Conservation (phyloP, 2,888 invertebrate genomes). For the Chrysotoxum bicinctum region DNA sequence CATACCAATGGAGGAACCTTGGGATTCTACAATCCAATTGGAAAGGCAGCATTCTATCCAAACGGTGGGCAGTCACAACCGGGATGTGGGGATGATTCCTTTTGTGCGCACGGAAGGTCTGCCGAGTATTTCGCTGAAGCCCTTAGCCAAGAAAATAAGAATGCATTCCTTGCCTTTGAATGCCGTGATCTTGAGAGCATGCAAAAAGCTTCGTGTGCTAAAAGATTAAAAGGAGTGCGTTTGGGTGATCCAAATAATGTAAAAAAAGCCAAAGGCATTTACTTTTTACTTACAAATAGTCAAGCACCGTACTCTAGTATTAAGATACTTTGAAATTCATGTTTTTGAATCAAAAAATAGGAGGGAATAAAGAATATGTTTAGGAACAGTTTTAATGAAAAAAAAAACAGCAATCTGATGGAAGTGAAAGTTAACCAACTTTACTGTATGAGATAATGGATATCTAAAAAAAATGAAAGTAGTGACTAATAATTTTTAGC, state of each 20-base stretch:
- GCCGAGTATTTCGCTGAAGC: slow-evolving; percentile 80
- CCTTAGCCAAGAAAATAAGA: slow-evolving; percentile 53
- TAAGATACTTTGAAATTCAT: background rate
- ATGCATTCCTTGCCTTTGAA: slow-evolving; percentile 20
- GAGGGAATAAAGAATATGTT: slow-evolving; percentile 19
- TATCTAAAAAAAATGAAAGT: too few relatives aligned
- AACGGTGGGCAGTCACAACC: slow-evolving; percentile 83
- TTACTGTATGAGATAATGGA: too few relatives aligned
- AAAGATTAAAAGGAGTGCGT: background rate
- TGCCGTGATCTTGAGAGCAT: slow-evolving; percentile 39
- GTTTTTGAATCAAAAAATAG: background rate
- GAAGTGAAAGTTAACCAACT: too few relatives aligned
- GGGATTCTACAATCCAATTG: slow-evolving; percentile 76
- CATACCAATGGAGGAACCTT: slow-evolving; percentile 76
- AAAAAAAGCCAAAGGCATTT: slow-evolving; percentile 20
- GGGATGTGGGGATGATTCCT: slow-evolving; percentile 77
- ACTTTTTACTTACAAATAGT: slow-evolving; percentile 23
- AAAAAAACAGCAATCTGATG: too few relatives aligned
- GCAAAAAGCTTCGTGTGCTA: slow-evolving; percentile 3
- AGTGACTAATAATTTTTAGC: too few relatives aligned
- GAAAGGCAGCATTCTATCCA: slow-evolving; percentile 82
- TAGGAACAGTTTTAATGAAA: background rate
- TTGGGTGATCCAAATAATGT: slow-evolving; percentile 42
- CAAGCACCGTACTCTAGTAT: slow-evolving; percentile 10
- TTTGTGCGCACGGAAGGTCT: slow-evolving; percentile 80